Evolutionary conservation across 2,113 vertebrate genomes (phyloP).

Genomic region (Urocynchramus pylzowi): DNA sequence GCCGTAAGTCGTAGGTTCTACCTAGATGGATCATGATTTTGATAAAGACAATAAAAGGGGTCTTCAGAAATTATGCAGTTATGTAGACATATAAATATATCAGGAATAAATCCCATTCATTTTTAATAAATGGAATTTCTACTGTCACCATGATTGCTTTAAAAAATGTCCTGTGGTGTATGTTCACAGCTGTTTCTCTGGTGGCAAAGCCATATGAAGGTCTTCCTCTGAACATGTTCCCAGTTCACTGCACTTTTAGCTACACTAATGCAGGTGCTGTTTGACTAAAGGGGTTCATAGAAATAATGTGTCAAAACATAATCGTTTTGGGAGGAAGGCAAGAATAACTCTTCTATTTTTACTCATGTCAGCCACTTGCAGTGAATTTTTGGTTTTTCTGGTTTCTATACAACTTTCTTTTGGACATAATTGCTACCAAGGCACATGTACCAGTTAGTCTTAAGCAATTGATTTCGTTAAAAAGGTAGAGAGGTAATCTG

Average conservation of each 20-base stretch:
- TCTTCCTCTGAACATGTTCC: not conserved
- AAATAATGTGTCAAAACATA: not conserved
- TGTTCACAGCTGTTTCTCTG: not conserved
- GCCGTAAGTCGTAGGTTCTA: not conserved
- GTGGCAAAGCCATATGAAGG: not conserved
- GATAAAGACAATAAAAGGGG: not conserved
- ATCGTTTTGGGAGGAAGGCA: not conserved
- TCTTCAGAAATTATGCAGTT: not conserved
- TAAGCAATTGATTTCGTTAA: not conserved
- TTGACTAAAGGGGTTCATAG: not conserved
- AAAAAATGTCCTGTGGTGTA: not conserved
- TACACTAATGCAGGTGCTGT: not conserved
- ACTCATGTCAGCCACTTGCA: not conserved
- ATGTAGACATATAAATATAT: not conserved
- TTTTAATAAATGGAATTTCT: not conserved
- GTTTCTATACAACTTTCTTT: not conserved
- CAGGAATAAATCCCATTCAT: not conserved
- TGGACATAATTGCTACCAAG: not conserved
- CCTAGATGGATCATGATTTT: not conserved
- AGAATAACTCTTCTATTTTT: not conserved
- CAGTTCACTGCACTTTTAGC: not conserved
- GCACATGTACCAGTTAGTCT: not conserved
- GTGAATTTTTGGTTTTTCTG: not conserved
- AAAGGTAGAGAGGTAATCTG: not conserved
- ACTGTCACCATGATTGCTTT: not conserved